A percentile compares a stretch with the other conserved stretches of the same genome.
Conservation (phyloP, 2,797 vertebrate genomes). For the Varecia variegata region DNA sequence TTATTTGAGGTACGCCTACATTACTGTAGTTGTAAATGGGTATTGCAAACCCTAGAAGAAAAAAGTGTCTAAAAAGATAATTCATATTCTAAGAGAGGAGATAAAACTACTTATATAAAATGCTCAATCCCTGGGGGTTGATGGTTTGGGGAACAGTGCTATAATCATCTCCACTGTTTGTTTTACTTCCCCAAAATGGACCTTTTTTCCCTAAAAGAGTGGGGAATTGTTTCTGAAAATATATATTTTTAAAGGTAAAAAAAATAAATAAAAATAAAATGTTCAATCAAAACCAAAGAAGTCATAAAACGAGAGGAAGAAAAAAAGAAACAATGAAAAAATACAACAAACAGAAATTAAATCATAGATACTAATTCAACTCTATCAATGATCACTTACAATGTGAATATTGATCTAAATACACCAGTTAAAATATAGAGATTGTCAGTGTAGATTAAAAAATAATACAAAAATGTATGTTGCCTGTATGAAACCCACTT, state of each 20-base stretch:
- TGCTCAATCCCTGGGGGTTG: slow-evolving; percentile 30
- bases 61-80: background rate
- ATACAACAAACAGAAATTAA: background rate
- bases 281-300: background rate
- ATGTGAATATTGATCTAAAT: background rate
- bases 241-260: slow-evolving; percentile 79
- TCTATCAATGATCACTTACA: background rate
- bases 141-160: slow-evolving; percentile 68
- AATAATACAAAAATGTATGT: background rate
- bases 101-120: background rate
- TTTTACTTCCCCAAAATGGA: slow-evolving; percentile 72
- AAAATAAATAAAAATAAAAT: too few relatives aligned
- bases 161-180: slow-evolving; percentile 63
- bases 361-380: background rate
- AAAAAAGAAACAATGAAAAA: background rate
- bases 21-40: background rate
- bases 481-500: background rate
- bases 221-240: slow-evolving; percentile 79
- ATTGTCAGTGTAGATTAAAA: background rate
- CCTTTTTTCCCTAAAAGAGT: slow-evolving; percentile 73
- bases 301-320: background rate
- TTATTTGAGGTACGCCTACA: background rate
- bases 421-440: background rate
- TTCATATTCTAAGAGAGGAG: background rate
- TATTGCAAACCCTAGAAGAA: background rate